Conservation (phyloP, 2,113 vertebrate genomes). For the Peromyscus leucopus region DNA sequence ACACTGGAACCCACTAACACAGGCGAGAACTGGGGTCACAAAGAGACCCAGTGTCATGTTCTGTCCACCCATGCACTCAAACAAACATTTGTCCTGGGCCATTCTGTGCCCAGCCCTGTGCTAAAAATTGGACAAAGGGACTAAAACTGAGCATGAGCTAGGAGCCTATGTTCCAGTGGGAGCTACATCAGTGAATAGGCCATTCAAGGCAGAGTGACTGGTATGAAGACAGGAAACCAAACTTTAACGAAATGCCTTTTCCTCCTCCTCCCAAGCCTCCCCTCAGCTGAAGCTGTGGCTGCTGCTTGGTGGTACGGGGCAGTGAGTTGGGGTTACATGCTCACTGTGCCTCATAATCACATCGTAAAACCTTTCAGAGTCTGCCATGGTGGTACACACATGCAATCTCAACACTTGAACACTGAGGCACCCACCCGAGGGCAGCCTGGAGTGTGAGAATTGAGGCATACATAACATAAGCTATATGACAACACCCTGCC, state of each 20-base stretch:
- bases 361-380: neutral
- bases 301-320: neutral
- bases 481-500: neutral
- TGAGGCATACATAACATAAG: neutral
- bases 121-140: neutral
- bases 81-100: neutral
- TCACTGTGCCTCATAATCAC: neutral
- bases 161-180: fast-evolving
- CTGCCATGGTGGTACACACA: too few species aligned
- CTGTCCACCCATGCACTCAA: neutral
- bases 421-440: neutral
- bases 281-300: too few species aligned
- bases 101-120: neutral
- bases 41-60: neutral
- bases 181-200: neutral
- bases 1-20: neutral
- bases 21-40: neutral
- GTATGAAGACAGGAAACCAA: neutral
- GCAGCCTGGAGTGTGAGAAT: neutral
- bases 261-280: neutral
- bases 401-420: neutral
- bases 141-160: neutral
- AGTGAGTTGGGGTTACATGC: neutral
- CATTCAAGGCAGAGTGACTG: neutral
- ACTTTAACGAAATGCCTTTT: neutral